A percentile compares a stretch with the other conserved stretches of the same genome.
Conservation (phyloP, 2,113 vertebrate genomes). For the Potamarius usumacintae region DNA sequence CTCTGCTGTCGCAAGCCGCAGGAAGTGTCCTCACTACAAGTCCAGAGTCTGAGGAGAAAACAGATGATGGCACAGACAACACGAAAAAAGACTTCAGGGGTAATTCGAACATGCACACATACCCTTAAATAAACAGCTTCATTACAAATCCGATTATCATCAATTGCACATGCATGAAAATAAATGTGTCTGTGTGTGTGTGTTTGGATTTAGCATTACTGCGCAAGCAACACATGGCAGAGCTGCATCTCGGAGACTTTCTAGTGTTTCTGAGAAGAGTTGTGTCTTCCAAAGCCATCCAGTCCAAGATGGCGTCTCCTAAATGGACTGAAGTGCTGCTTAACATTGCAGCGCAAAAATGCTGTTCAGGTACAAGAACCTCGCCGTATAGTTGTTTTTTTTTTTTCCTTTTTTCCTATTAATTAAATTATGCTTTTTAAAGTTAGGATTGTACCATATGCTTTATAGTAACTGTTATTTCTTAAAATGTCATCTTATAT, state of each 20-base stretch:
- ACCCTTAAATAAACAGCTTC: neutral
- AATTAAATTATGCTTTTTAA: too few relatives aligned
- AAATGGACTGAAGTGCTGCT: constrained; percentile 98
- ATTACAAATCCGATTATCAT: neutral
- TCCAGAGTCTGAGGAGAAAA: constrained; percentile 76
- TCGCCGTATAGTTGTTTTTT: neutral
- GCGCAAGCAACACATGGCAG: constrained; percentile 88
- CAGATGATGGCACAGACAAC: constrained; percentile 75
- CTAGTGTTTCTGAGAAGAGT: constrained; percentile 93
- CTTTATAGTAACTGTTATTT: too few relatives aligned
- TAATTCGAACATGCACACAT: constrained; percentile 46
- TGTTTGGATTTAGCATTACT: constrained; percentile 74
- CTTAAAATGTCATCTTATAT: too few relatives aligned
- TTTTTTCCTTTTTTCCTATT: too few relatives aligned
- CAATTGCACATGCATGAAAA: neutral
- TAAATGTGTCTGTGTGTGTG: neutral
- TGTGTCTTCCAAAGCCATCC: constrained; percentile 96
- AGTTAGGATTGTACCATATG: too few relatives aligned
- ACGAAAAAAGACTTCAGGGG: constrained; percentile 93
- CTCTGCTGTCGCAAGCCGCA: constrained; percentile 88
- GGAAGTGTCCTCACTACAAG: constrained; percentile 75
- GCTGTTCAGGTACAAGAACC: constrained; percentile 83
- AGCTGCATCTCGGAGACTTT: constrained; percentile 94
- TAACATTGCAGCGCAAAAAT: constrained; percentile 96
- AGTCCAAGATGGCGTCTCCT: constrained; percentile 97